Percentiles rank a stretch among this genome's conserved stretches.
These are phyloP conservation scores for Drosophila santomea DNA, from an alignment of 1,140 invertebrate genomes.

Conservation along the genomic window DNA sequence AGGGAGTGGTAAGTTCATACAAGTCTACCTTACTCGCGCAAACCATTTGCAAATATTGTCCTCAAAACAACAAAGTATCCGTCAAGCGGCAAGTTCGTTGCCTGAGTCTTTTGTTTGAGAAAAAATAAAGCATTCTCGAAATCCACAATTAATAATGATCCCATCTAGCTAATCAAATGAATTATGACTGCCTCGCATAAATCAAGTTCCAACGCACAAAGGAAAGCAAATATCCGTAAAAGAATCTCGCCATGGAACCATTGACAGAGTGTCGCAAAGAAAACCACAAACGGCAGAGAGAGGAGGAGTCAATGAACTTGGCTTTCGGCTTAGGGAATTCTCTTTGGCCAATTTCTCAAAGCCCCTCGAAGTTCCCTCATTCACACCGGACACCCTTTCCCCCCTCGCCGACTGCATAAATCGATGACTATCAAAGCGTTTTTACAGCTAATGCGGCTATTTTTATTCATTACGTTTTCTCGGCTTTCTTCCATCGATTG, in stretches of 20 bases:
- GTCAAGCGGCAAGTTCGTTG: conserved; percentile 45
- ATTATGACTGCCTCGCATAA: conserved; percentile 52
- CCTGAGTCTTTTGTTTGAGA: conserved; percentile 53
- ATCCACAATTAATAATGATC: conserved; percentile 26
- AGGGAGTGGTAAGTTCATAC: not conserved
- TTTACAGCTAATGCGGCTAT: conserved; percentile 83
- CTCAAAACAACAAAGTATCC: conserved; percentile 1
- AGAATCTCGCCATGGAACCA: conserved; percentile 24
- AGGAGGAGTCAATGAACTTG: conserved; percentile 69
- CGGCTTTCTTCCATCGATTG: conserved; percentile 72
- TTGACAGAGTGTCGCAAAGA: conserved; percentile 60
- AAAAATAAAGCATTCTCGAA: conserved; percentile 6
- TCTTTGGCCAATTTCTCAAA: conserved; percentile 78
- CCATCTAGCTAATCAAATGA: conserved; percentile 64
- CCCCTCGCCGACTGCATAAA: conserved; percentile 47
- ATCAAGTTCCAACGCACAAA: conserved; percentile 61
- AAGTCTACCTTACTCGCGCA: not conserved
- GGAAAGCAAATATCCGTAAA: conserved; percentile 56
- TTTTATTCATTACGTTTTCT: conserved; percentile 82
- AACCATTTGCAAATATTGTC: conserved; percentile 15
- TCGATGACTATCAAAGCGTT: conserved; percentile 80
- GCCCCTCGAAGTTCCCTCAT: conserved; percentile 25
- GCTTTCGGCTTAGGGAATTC: conserved; percentile 71
- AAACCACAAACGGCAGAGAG: conserved; percentile 30
- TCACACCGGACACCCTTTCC: conserved; percentile 20